Conservation (phyloP, 1,140 invertebrate genomes). For the Panulirus ornatus region DNA sequence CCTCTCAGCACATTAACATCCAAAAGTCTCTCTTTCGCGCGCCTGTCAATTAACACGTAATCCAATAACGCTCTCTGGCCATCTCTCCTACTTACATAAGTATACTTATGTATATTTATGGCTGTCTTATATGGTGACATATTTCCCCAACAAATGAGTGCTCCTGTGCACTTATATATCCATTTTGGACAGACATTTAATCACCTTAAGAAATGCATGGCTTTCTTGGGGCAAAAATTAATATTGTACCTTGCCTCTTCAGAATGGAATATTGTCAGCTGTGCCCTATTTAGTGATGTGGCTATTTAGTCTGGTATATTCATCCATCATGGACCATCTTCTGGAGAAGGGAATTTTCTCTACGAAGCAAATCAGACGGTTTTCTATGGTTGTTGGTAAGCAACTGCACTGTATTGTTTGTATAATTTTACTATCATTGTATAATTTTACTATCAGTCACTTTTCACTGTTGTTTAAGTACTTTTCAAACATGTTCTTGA, state of each 20-base stretch:
- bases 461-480: not conserved
- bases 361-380: constrained; percentile 28
- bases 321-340: constrained; percentile 45
- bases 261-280: constrained; percentile 81
- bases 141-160: too few relatives aligned
- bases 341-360: constrained; percentile 30
- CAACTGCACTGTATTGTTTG: not conserved
- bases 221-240: not conserved
- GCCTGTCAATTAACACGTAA: too few relatives aligned
- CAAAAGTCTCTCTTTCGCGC: too few relatives aligned
- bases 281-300: constrained; percentile 80
- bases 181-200: too few relatives aligned
- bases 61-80: too few relatives aligned
- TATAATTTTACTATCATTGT: not conserved
- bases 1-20: too few relatives aligned
- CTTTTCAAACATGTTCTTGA: not conserved
- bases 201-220: not conserved
- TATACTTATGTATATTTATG: too few relatives aligned
- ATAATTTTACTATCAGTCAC: not conserved
- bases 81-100: too few relatives aligned
- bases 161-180: too few relatives aligned
- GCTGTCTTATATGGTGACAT: too few relatives aligned
- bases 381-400: constrained; percentile 58
- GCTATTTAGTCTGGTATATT: constrained; percentile 60
- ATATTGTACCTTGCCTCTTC: constrained; percentile 57